Base-by-base conservation (phyloP, 2,888 invertebrate genomes). In the Troides helena region DNA sequence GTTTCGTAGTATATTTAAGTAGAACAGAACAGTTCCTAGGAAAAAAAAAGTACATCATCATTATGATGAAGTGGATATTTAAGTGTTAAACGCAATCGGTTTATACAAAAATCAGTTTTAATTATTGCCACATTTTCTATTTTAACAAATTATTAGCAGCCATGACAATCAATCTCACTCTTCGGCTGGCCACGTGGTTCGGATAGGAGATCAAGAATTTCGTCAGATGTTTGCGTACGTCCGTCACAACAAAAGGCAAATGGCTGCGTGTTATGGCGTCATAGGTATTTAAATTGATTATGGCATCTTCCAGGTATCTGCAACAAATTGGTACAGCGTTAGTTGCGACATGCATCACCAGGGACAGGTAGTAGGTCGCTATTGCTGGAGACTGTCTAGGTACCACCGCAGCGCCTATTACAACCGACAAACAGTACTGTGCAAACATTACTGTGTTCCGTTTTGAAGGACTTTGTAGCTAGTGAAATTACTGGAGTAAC, bases 231-330 rank as follows among this genome's bases (percentile, higher is more conserved):
- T 94, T 94, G 76, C 95, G 94, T 18, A 98, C 93, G 74, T 96
- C 96, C 65, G 94, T 93, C 56, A 98, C 90, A 14, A 98, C 96
- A 71, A 95, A 93, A 0, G 96, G 96, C 79, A 97, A 94, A 84
- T 98, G 97, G 74, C 96, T 95, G 74, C 95, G 94, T 0, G 97
- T 97, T 18, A 96, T 94, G 0, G 95, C 94, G 85, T 97, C 95
- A 14, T 89, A 88, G 5, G 94, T 90, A 81, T 97, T 96, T 73
- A 98, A 90, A 81, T 95, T 96, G 81, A 97, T 93, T 73, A 98
- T 93, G 0, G 97, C 97, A 80, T 98, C 97, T 81, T 97, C 96
- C 69, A 98, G 90, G 90, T 97, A 98, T 82, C 98, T 98, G 87
- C 12, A 89, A 74, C 39, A 68, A 68, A 67, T 39, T 39, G 39